A percentile compares a stretch with the other conserved stretches of the same genome.
Evolutionary conservation across 2,113 vertebrate species (phyloP).

Genomic region (Odocoileus hemionus): DNA sequence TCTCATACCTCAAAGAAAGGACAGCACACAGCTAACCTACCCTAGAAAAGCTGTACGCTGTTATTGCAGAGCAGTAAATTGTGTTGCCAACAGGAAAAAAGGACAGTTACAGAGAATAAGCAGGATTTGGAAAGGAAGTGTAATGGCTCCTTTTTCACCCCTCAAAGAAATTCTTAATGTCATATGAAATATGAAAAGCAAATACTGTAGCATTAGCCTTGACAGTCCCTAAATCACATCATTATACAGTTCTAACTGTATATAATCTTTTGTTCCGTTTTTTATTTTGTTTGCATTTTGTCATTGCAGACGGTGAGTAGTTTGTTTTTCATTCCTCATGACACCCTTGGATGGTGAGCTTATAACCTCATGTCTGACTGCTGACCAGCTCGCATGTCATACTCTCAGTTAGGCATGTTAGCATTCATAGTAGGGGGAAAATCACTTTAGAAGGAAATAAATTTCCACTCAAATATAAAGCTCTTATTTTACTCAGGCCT

Average conservation of each 20-base stretch:
- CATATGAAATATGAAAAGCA: background rate
- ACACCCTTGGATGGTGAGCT: background rate
- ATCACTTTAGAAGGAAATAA: background rate
- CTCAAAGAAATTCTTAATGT: background rate
- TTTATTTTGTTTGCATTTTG: background rate
- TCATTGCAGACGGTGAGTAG: slow-evolving; percentile 37
- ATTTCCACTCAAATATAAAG: slow-evolving; percentile 5
- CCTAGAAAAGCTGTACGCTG: background rate
- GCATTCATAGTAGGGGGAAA: background rate
- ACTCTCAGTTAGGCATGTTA: slow-evolving; percentile 10
- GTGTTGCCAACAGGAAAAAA: background rate
- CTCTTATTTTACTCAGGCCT: slow-evolving; percentile 46
- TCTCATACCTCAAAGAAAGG: background rate
- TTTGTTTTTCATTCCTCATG: slow-evolving; percentile 6
- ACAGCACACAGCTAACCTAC: background rate
- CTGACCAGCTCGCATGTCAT: background rate
- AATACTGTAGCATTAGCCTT: background rate
- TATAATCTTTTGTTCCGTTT: background rate
- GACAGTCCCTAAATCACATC: background rate
- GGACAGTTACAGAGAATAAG: background rate
- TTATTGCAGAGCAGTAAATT: background rate
- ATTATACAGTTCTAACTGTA: background rate
- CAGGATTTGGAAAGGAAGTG: background rate
- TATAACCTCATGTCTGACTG: background rate
- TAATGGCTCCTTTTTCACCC: background rate